Evolutionary conservation across 1,140 invertebrate genomes (phyloP).

Genomic region (Cherax destructor): DNA sequence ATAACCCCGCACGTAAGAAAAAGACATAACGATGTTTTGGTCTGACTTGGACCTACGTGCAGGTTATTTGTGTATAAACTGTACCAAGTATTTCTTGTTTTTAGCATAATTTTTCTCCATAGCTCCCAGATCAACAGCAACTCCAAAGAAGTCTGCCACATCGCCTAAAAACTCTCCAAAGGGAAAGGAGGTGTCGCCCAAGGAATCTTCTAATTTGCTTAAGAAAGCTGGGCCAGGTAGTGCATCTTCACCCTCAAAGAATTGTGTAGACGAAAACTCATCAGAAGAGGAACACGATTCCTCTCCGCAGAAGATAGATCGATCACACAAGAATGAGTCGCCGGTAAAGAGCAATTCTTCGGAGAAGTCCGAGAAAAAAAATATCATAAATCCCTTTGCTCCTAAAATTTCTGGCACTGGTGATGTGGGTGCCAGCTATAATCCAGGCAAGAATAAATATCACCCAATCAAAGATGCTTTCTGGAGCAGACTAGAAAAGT

Average conservation of each 20-base stretch:
- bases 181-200: neutral
- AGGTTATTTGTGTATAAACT: no score
- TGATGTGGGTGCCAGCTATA: slow-evolving; percentile 78
- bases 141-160: no score
- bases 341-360: neutral
- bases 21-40: no score
- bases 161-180: neutral
- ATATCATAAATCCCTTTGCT: slow-evolving; percentile 45
- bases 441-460: slow-evolving; percentile 87
- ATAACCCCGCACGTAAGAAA: no score
- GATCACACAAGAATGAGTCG: slow-evolving; percentile 18
- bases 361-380: slow-evolving; percentile 4
- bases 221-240: neutral
- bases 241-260: neutral
- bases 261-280: neutral
- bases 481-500: slow-evolving; percentile 81
- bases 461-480: slow-evolving; percentile 93
- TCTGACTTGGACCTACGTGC: no score
- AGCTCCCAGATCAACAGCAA: neutral
- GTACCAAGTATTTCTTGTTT: no score
- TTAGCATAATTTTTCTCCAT: no score
- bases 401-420: slow-evolving; percentile 16
- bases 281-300: slow-evolving; percentile 14
- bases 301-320: slow-evolving; percentile 25
- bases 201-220: neutral